phyloP scores from a whole-genome alignment of 2,797 vertebrate species.

The Psittacula derbiana region DNA sequence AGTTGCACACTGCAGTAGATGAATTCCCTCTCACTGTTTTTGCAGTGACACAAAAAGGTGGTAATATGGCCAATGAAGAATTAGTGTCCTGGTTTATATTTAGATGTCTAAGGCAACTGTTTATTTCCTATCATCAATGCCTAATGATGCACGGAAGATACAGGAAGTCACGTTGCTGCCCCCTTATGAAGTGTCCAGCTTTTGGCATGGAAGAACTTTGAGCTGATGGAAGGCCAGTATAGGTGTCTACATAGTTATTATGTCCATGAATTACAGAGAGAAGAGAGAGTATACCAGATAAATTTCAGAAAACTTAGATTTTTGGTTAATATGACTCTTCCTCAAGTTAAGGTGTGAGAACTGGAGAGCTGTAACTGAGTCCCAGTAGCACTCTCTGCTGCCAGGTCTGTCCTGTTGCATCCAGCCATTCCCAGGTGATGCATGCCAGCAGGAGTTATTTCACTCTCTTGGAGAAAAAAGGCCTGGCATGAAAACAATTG shows the following conservation, averaged over 20 bases:
- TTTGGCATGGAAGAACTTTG: not conserved
- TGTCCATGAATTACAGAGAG: not conserved
- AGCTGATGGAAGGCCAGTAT: not conserved
- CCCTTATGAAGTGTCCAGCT: not conserved
- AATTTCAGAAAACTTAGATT: not conserved
- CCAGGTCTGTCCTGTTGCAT: not conserved
- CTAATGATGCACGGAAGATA: not conserved
- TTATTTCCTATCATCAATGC: not conserved
- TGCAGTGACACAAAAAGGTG: not conserved
- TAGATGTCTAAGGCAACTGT: not conserved
- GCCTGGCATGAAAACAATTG: not conserved
- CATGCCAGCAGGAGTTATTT: slow-evolving; percentile 4
- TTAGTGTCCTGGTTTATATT: not conserved
- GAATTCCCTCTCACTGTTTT: not conserved
- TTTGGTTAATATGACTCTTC: not conserved
- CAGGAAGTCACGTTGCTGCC: not conserved
- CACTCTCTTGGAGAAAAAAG: not conserved
- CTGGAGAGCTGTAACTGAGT: not conserved
- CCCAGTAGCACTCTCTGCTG: not conserved
- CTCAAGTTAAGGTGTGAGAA: not conserved
- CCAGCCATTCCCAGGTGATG: not conserved
- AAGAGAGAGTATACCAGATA: not conserved
- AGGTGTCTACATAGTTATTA: not conserved
- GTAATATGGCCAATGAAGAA: accelerated
- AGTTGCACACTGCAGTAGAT: not conserved